Percentiles rank a stretch among this genome's conserved stretches.
Conservation (phyloP, 2,797 vertebrate genomes). For the Synaphobranchus kaupii region DNA sequence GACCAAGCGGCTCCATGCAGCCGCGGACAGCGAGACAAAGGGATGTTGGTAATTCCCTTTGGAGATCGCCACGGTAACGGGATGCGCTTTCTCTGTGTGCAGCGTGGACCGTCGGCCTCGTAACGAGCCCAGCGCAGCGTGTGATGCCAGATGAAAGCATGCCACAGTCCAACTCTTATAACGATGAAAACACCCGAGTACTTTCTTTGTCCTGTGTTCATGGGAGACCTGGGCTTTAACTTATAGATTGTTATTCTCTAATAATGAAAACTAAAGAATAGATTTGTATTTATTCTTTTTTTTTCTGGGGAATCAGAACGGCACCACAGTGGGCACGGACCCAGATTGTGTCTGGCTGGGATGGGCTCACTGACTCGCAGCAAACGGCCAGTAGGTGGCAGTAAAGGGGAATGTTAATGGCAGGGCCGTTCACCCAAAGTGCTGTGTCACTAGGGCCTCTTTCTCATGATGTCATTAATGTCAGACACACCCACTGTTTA, state of each 20-base stretch:
- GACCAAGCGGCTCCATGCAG: neutral
- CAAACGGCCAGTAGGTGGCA: constrained; percentile 64
- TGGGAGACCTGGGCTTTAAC: neutral
- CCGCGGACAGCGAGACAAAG: neutral
- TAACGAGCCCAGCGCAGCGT: neutral
- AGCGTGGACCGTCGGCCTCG: neutral
- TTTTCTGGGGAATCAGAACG: neutral
- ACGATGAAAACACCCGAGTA: neutral
- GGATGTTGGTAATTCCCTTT: neutral
- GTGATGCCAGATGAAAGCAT: neutral
- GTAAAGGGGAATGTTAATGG: constrained; percentile 38
- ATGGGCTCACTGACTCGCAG: neutral
- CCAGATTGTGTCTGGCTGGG: neutral
- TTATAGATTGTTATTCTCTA: neutral
- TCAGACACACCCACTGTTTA: constrained; percentile 40
- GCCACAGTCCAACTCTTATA: neutral
- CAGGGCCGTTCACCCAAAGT: neutral
- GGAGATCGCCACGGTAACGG: neutral
- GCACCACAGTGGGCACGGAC: neutral
- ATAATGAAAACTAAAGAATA: neutral
- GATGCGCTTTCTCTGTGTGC: neutral
- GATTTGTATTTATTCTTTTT: too few relatives aligned
- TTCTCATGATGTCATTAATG: constrained; percentile 51
- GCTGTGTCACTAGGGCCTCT: constrained; percentile 30
- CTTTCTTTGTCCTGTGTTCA: neutral